Percentiles rank a stretch among this genome's conserved stretches.
These are phyloP conservation scores for Echiichthys vipera DNA, from an alignment of 2,797 vertebrate species.

Conservation along the genomic window DNA sequence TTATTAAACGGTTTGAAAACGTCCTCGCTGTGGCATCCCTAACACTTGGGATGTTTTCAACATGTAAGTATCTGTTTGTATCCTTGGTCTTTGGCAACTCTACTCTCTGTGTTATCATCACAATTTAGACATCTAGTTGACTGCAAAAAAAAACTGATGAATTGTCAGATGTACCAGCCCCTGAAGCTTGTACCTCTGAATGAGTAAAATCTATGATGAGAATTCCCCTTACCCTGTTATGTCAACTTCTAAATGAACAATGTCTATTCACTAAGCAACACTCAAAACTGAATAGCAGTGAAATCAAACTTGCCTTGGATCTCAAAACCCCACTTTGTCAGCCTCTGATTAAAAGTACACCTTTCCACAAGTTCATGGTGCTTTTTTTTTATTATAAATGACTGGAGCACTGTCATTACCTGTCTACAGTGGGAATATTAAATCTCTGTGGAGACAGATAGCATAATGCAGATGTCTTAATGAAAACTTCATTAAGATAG, in stretches of 20 bases:
- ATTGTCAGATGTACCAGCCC: background rate
- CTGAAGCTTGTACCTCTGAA: background rate
- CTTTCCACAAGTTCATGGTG: constrained; percentile 38
- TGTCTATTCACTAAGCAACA: constrained; percentile 18
- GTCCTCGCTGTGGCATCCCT: too few relatives aligned
- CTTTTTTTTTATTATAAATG: constrained; percentile 42
- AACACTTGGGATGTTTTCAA: background rate
- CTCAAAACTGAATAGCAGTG: constrained; percentile 21
- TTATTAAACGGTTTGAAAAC: too few relatives aligned
- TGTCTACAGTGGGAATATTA: constrained; percentile 70
- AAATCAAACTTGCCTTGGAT: constrained; percentile 33
- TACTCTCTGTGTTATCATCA: background rate
- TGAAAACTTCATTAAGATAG: constrained; percentile 82
- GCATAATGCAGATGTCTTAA: constrained; percentile 80
- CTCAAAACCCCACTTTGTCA: constrained; percentile 30
- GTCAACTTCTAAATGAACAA: constrained; percentile 23
- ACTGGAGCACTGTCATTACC: constrained; percentile 61
- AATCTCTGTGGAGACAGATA: constrained; percentile 75
- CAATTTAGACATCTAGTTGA: background rate
- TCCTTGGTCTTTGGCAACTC: background rate
- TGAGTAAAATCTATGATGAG: background rate
- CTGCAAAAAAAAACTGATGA: background rate
- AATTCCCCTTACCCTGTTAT: background rate
- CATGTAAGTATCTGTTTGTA: background rate
- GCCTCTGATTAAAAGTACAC: constrained; percentile 46